Conservation (phyloP, 2,888 invertebrate species). For the Adela reaumurella region DNA sequence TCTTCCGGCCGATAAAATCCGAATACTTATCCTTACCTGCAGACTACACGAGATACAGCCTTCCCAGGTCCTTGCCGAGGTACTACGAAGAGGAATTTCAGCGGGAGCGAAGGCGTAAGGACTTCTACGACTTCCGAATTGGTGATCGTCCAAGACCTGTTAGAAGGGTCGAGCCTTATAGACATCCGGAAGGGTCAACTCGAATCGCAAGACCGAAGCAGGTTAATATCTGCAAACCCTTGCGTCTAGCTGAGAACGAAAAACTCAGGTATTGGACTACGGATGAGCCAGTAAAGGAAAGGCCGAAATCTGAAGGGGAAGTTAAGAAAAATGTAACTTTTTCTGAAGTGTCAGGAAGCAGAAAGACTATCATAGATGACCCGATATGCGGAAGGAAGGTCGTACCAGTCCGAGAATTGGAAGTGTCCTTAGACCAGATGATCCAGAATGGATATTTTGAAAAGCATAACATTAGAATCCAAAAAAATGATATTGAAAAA, state of each 20-base stretch:
- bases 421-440: conserved; percentile 50
- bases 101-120: conserved; percentile 30
- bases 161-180: neutral
- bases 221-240: conserved; percentile 43
- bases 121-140: conserved; percentile 46
- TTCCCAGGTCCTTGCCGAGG: conserved; percentile 36
- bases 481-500: neutral
- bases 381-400: conserved; percentile 40
- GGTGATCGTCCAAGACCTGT: conserved; percentile 23
- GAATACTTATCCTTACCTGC: conserved; percentile 45
- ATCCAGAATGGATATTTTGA: conserved; percentile 50
- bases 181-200: neutral
- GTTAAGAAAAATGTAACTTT: conserved; percentile 49
- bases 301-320: conserved; percentile 26
- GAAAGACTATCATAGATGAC: conserved; percentile 46
- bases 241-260: conserved; percentile 26
- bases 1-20: conserved; percentile 47
- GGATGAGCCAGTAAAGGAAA: conserved; percentile 18
- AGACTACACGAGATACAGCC: conserved; percentile 37
- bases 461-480: conserved; percentile 44
- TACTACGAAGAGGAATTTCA: conserved; percentile 29
- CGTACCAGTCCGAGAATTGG: conserved; percentile 44
- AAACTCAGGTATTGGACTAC: conserved; percentile 44
- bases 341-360: conserved; percentile 45
- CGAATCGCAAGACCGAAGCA: conserved; percentile 21